Percentiles rank a stretch among this genome's conserved stretches.
Evolutionary conservation across 2,113 vertebrate genomes (phyloP).

Genomic region (Physeter macrocephalus): DNA sequence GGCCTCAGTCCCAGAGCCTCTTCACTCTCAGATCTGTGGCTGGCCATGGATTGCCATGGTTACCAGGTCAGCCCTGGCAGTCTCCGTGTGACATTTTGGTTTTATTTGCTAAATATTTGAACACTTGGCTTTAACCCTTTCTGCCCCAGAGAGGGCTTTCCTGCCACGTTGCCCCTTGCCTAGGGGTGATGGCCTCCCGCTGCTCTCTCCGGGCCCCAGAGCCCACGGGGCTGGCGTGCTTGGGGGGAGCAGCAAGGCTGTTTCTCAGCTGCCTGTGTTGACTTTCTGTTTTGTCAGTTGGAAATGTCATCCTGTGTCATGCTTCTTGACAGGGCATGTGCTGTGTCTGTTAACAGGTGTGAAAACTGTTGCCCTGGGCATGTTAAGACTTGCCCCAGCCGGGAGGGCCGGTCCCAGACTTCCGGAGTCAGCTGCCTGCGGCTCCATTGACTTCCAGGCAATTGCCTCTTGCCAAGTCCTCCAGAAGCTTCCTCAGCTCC

Average conservation of each 20-base stretch:
- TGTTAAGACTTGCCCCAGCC: not conserved
- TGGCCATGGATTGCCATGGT: constrained; percentile 33
- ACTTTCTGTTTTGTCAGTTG: not conserved
- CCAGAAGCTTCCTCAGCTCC: not conserved
- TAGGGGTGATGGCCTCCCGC: not conserved
- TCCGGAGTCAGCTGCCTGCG: not conserved
- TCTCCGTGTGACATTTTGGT: constrained; percentile 18
- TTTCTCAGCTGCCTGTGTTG: not conserved
- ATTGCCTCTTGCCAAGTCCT: not conserved
- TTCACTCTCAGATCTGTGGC: not conserved
- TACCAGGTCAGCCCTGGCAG: constrained; percentile 1
- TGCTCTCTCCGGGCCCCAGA: not conserved
- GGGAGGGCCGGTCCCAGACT: not conserved
- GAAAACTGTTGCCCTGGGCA: not conserved
- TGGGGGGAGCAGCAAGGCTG: fast-evolving
- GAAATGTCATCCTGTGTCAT: not conserved
- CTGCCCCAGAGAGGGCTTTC: not conserved
- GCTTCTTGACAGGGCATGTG: not conserved
- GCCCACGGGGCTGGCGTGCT: fast-evolving
- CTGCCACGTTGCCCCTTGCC: not conserved
- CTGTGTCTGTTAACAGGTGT: not conserved
- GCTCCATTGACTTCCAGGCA: not conserved
- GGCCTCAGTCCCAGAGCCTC: not conserved
- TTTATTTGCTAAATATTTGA: constrained; percentile 62
- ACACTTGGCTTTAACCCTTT: constrained; percentile 20